These are phyloP conservation scores for Galeopterus variegatus DNA, from an alignment of 2,113 vertebrate species.

Conservation along the genomic window DNA sequence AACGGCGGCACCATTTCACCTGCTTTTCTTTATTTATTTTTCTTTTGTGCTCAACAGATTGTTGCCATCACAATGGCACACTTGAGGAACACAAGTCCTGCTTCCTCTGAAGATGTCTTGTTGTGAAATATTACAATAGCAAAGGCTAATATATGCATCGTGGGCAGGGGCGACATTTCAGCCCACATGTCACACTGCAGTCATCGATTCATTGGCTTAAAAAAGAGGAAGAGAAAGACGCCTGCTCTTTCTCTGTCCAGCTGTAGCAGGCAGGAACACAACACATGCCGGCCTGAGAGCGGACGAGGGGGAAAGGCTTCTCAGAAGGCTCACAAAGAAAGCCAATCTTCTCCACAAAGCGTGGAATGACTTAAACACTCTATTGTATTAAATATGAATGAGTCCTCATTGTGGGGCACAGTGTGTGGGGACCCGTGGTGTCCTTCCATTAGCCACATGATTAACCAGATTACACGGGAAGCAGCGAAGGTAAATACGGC, in stretches of 20 bases:
- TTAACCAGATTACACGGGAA: slow-evolving; percentile 99
- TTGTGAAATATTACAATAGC: slow-evolving; percentile 82
- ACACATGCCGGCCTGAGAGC: slow-evolving; percentile 94
- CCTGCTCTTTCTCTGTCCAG: slow-evolving; percentile 89
- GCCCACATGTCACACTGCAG: slow-evolving; percentile 80
- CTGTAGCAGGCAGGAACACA: slow-evolving; percentile 93
- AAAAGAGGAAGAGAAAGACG: slow-evolving; percentile 59
- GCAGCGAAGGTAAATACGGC: slow-evolving; percentile 95
- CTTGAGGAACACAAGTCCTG: slow-evolving; percentile 42
- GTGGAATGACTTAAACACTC: slow-evolving; percentile 96
- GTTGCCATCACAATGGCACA: slow-evolving; percentile 68
- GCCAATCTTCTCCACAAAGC: slow-evolving; percentile 91
- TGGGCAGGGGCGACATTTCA: slow-evolving; percentile 70
- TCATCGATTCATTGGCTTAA: slow-evolving; percentile 86
- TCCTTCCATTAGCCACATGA: slow-evolving; percentile 97
- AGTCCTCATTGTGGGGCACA: slow-evolving; percentile 91
- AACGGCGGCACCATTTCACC: slow-evolving; percentile 39
- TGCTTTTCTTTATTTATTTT: slow-evolving; percentile 87
- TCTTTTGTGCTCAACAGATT: slow-evolving; percentile 86
- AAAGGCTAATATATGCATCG: slow-evolving; percentile 86
- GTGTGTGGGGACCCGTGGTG: slow-evolving; percentile 90
- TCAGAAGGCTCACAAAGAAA: slow-evolving; percentile 93
- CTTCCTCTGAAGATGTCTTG: slow-evolving; percentile 80
- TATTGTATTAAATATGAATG: slow-evolving; percentile 98
- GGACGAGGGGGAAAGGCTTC: slow-evolving; percentile 81